These are phyloP conservation scores for Scomber japonicus DNA, from an alignment of 2,113 vertebrate species.

Conservation along the genomic window DNA sequence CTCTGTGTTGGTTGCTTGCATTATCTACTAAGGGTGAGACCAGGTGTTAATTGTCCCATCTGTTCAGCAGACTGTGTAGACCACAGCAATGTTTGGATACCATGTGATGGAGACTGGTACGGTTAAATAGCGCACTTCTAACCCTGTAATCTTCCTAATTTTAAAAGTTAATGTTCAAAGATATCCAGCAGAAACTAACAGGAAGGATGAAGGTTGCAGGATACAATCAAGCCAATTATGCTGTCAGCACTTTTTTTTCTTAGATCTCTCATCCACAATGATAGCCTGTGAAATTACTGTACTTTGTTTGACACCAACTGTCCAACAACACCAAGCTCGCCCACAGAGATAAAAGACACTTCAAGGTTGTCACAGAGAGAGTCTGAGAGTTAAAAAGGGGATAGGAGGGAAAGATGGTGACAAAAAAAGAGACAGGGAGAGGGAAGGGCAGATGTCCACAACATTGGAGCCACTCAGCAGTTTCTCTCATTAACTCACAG, in stretches of 20 bases:
- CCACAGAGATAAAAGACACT: slow-evolving; percentile 19
- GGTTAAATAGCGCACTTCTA: background rate
- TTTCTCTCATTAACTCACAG: slow-evolving; percentile 37
- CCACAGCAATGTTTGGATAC: background rate
- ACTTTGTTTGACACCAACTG: slow-evolving; percentile 13
- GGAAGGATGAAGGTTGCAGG: background rate
- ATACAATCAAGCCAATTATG: slow-evolving; percentile 9
- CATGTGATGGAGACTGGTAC: background rate
- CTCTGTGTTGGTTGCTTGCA: slow-evolving; percentile 9
- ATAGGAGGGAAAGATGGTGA: background rate
- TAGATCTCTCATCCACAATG: slow-evolving; percentile 4
- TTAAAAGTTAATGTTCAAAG: background rate
- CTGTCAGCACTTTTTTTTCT: background rate
- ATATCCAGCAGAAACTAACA: background rate
- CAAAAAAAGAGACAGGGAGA: background rate
- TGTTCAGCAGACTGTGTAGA: slow-evolving; percentile 6
- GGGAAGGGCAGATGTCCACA: slow-evolving; percentile 41
- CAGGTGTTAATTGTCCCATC: background rate
- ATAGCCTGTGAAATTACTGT: slow-evolving; percentile 1
- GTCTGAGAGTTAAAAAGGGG: background rate
- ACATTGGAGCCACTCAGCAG: slow-evolving; percentile 43
- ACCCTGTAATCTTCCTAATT: background rate
- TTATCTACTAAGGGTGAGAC: slow-evolving; percentile 10
- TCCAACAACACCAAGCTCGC: slow-evolving; percentile 7
- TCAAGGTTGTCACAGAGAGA: slow-evolving; percentile 27